phyloP scores from a whole-genome alignment of 2,888 invertebrate genomes.

The Acanthosoma haemorrhoidale region DNA sequence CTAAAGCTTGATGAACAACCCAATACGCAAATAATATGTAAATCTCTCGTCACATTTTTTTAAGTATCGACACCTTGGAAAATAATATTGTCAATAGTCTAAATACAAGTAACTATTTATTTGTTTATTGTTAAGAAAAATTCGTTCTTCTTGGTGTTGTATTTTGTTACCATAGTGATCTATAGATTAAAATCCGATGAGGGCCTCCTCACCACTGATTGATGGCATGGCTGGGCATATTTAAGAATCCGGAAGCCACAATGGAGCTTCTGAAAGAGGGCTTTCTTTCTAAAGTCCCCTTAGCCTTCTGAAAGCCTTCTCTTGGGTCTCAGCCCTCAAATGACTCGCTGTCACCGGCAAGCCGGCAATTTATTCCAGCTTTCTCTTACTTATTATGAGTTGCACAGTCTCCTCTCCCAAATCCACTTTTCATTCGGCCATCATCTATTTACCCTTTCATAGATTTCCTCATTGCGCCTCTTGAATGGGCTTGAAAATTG shows the following conservation, averaged over 20 bases:
- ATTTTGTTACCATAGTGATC: too few relatives aligned
- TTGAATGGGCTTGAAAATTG: too few relatives aligned
- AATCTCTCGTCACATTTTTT: too few relatives aligned
- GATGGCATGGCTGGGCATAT: not conserved
- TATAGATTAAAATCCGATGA: too few relatives aligned
- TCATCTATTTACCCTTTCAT: not conserved
- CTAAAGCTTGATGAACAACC: too few relatives aligned
- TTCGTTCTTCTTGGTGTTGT: too few relatives aligned
- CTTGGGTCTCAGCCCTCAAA: not conserved
- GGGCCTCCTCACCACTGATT: not conserved
- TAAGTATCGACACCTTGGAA: too few relatives aligned
- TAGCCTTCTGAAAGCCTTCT: not conserved
- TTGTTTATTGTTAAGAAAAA: too few relatives aligned
- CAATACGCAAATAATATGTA: too few relatives aligned
- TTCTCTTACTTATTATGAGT: not conserved
- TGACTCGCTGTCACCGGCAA: slow-evolving; percentile 9
- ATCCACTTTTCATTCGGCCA: not conserved
- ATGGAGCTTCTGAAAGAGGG: not conserved
- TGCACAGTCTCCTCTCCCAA: too few relatives aligned
- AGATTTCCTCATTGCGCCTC: not conserved
- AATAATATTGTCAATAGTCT: too few relatives aligned
- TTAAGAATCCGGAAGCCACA: slow-evolving; percentile 8
- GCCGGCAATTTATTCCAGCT: slow-evolving; percentile 1
- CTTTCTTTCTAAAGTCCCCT: not conserved
- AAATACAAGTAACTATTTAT: too few relatives aligned